Evolutionary conservation across 2,888 invertebrate species (phyloP).

Genomic region (Pristionchus exspectatus): DNA sequence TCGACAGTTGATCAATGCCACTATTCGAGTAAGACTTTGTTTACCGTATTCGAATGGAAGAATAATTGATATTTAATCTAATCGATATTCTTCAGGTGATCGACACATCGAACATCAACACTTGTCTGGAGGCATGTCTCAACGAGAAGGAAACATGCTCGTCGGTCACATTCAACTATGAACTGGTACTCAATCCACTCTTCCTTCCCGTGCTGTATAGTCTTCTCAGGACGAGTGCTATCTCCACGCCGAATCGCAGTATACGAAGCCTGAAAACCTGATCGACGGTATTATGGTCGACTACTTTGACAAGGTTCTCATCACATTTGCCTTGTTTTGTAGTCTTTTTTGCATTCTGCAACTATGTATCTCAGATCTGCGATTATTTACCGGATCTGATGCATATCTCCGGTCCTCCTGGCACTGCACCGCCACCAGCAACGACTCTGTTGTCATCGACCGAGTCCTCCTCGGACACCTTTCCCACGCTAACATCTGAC

Average conservation of each 20-base stretch:
- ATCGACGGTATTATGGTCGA: conserved; percentile 69
- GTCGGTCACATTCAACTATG: conserved; percentile 72
- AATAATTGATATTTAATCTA: background rate
- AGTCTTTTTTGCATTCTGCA: too few relatives aligned
- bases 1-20: conserved; percentile 65
- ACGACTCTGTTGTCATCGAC: background rate
- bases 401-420: background rate
- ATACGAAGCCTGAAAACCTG: conserved; percentile 73
- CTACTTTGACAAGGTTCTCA: conserved; percentile 75
- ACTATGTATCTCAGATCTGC: conserved; percentile 22
- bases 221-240: conserved; percentile 77
- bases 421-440: background rate
- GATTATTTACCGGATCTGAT: conserved; percentile 43
- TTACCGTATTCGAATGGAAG: background rate
- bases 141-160: conserved; percentile 77
- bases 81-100: conserved; percentile 57
- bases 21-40: conserved; percentile 61
- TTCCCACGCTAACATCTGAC: conserved; percentile 6
- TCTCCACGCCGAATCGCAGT: conserved; percentile 71
- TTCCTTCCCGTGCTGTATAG: too few relatives aligned
- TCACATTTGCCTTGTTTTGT: too few relatives aligned
- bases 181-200: too few relatives aligned
- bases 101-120: conserved; percentile 65
- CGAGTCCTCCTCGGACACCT: background rate
- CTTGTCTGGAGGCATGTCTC: conserved; percentile 72